Evolutionary conservation across 2,888 invertebrate genomes (phyloP).

Genomic region (Stratiomys singularior): DNA sequence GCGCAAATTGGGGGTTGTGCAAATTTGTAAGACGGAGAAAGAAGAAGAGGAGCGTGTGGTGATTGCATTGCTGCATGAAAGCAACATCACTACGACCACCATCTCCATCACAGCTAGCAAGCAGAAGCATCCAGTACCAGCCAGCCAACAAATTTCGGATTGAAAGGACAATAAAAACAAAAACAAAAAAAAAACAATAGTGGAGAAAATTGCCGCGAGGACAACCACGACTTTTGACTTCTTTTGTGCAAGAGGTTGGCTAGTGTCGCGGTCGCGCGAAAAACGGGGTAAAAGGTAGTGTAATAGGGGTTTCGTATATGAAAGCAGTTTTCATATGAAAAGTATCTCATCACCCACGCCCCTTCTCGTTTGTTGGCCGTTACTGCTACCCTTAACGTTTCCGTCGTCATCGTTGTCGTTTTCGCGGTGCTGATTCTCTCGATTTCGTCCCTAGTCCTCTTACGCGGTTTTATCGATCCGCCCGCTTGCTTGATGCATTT

Average conservation of each 20-base stretch:
- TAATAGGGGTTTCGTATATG: conserved; percentile 22
- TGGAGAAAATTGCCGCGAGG: conserved; percentile 15
- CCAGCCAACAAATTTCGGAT: conserved; percentile 9
- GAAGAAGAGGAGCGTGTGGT: neutral
- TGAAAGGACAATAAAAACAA: neutral
- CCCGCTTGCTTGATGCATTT: conserved; percentile 31
- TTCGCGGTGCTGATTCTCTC: conserved; percentile 36
- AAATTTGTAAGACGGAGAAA: conserved; percentile 25
- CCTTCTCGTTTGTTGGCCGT: neutral
- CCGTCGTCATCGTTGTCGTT: conserved; percentile 30
- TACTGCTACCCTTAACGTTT: conserved; percentile 7
- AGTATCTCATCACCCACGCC: neutral
- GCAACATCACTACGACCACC: neutral
- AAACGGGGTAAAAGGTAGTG: conserved; percentile 14
- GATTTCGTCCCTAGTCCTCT: conserved; percentile 43
- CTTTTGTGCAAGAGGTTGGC: conserved; percentile 22
- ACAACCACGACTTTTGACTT: conserved; percentile 38
- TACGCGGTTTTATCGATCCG: conserved; percentile 46
- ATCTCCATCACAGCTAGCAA: too few relatives aligned
- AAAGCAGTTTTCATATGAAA: conserved; percentile 1
- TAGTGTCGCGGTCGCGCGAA: conserved; percentile 32
- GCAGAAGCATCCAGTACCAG: too few relatives aligned
- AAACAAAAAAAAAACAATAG: neutral
- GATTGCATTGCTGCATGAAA: conserved; percentile 7
- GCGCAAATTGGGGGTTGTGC: conserved; percentile 13